Conservation (phyloP, 2,888 invertebrate genomes). For the Petrophora chlorosata region DNA sequence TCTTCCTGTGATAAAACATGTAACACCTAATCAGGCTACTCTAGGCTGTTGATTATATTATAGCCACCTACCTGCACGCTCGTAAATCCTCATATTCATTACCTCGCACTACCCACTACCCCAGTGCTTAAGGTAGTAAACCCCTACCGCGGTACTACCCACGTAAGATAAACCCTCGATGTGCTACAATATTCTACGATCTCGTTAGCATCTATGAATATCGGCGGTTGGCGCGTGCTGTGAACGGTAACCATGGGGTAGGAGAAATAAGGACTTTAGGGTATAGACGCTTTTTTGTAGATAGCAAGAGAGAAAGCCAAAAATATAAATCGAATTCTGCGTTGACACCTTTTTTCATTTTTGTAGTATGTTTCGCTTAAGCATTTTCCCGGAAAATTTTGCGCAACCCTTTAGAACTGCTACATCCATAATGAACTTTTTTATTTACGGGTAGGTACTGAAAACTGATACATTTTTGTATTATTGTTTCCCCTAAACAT, state of each 20-base stretch:
- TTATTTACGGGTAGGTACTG: too few relatives aligned
- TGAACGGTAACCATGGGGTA: slow-evolving; percentile 8
- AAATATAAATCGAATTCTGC: too few relatives aligned
- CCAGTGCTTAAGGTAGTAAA: slow-evolving; percentile 1
- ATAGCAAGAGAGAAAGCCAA: too few relatives aligned
- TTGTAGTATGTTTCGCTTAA: too few relatives aligned
- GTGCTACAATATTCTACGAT: slow-evolving; percentile 37
- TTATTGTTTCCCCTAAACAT: too few relatives aligned
- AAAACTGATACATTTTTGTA: too few relatives aligned
- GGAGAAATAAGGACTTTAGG: not conserved
- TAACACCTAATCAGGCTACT: slow-evolving; percentile 12
- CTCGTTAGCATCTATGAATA: slow-evolving; percentile 38
- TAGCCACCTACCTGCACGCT: not conserved
- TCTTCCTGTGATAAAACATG: slow-evolving; percentile 12
- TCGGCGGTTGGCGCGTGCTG: slow-evolving; percentile 19
- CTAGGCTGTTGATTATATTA: too few relatives aligned
- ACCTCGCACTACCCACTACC: slow-evolving; percentile 1
- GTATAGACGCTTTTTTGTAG: too few relatives aligned
- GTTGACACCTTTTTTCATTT: too few relatives aligned
- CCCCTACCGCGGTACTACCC: not conserved
- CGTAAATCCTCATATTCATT: slow-evolving; percentile 25
- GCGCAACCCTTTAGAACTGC: too few relatives aligned
- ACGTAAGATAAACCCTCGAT: slow-evolving; percentile 14
- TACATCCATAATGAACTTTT: too few relatives aligned
- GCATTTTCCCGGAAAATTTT: too few relatives aligned